phyloP scores from a whole-genome alignment of 2,797 vertebrate genomes.

The Diplodus sargus region DNA sequence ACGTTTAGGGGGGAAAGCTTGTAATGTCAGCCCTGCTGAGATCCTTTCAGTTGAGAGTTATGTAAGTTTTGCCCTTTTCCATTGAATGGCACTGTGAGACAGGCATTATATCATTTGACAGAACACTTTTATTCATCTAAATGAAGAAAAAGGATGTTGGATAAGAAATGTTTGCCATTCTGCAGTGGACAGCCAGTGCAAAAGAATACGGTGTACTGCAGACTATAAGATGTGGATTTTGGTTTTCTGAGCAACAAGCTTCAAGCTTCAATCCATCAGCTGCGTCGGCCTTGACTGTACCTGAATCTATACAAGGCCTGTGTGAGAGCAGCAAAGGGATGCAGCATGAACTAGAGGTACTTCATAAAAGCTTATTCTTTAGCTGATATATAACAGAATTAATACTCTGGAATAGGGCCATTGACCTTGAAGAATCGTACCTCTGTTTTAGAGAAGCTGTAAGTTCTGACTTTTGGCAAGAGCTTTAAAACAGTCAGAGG shows the following conservation, averaged over 20 bases:
- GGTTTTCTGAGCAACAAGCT: background rate
- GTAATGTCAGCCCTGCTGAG: conserved; percentile 61
- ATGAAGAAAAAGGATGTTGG: conserved; percentile 43
- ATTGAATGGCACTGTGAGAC: conserved; percentile 53
- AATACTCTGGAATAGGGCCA: background rate
- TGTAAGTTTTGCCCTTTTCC: conserved; percentile 72
- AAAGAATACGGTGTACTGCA: background rate
- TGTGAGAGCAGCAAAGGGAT: background rate
- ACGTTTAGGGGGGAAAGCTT: conserved; percentile 41
- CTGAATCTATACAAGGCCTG: conserved; percentile 3
- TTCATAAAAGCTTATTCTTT: conserved; percentile 13
- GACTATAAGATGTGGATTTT: background rate
- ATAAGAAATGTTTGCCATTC: conserved; percentile 39
- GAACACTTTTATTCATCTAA: conserved; percentile 53
- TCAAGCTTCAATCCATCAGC: conserved; percentile 10
- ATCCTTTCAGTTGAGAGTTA: conserved; percentile 63
- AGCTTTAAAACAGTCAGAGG: conserved; percentile 30
- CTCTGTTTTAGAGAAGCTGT: conserved; percentile 18
- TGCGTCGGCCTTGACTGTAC: conserved; percentile 5
- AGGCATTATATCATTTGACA: conserved; percentile 61
- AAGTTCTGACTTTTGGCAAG: conserved; percentile 34
- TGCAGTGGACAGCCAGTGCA: conserved; percentile 16
- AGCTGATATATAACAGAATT: conserved; percentile 18
- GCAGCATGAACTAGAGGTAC: conserved; percentile 2
- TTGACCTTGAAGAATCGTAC: conserved; percentile 38